Evolutionary conservation across 1,140 invertebrate genomes (phyloP), one percentile per base, ranked within the genome.

Genomic region (Conus ventricosus): DNA sequence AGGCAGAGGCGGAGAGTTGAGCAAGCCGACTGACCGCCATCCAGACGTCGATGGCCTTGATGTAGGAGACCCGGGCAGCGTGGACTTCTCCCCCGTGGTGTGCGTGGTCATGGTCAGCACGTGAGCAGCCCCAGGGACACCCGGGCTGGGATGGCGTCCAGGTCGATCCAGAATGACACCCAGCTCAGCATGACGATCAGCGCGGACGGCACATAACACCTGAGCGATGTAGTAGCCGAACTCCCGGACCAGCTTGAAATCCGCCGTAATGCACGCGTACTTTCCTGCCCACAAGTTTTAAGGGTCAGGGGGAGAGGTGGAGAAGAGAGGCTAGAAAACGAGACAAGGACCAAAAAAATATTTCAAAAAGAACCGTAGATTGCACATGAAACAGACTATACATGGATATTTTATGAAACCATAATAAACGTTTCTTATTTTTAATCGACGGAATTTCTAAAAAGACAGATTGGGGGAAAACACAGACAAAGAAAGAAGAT

Each of bases 161-260:
- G 95, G 53, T 97, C 97, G 23, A 98, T 94, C 97, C 97, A 98
- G 92, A 98, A 98, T 91, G 97, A 98, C 92, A 92, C 91, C 91
- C 91, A 92, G 6, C 91, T 92, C 10, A 92, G 85, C 5, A 92
- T 88, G 7, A 92, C 92, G 17, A 91, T 91, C 25, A 92, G 87
- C 7, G 92, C 88, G 39, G 90, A 92, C 1, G 92, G 92, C n/a
- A n/a, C n/a, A n/a, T n/a, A n/a, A 93, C 11, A 92, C 91, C 75
- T 94, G 92, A 1, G 91, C 91, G 10, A 94, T 89, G 82, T 94
- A 93, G 83, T 90, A 93, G 5, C 93, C 93, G 55, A 92, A 90
- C 57, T 90, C 87, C 67, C 93, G 84, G n/a, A 51, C 81, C 25
- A 94, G 87, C 11, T 87, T 27, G 88, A 94, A 90, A 15, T 92